Conservation (phyloP, 1,140 invertebrate genomes). For the Calephelis nemesis region DNA sequence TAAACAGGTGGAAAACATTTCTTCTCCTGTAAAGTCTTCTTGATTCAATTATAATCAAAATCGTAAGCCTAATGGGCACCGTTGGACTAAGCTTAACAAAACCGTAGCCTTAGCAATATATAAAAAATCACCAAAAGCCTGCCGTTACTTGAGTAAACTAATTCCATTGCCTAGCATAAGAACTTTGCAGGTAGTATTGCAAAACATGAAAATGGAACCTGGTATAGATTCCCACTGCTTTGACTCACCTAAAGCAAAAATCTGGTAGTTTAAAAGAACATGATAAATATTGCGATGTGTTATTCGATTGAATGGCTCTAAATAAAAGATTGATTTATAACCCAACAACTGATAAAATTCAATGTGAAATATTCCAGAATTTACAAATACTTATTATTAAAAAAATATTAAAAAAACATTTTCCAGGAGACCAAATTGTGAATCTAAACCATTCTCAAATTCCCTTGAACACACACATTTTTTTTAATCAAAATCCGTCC, state of each 20-base stretch:
- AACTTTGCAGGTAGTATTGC: neutral
- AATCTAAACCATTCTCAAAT: no score
- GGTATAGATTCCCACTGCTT: neutral
- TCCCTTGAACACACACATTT: no score
- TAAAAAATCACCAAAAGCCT: no score
- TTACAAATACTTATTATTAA: no score
- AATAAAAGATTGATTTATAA: constrained; percentile 24
- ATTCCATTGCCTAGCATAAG: neutral
- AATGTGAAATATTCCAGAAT: no score
- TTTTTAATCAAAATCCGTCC: no score
- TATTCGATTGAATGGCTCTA: constrained; percentile 28
- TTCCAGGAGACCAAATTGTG: no score
- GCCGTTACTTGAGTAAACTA: neutral
- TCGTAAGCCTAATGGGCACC: neutral
- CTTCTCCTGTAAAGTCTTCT: no score
- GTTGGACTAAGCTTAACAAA: neutral
- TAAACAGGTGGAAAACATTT: no score
- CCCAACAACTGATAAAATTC: constrained; percentile 21
- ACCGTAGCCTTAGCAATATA: no score
- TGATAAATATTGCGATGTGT: neutral
- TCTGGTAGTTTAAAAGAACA: neutral
- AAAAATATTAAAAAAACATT: no score
- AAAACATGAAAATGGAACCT: neutral
- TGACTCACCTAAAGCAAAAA: neutral
- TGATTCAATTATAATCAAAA: no score